Evolutionary conservation across 2,113 vertebrate genomes (phyloP).

Genomic region (Callipepla squamata): DNA sequence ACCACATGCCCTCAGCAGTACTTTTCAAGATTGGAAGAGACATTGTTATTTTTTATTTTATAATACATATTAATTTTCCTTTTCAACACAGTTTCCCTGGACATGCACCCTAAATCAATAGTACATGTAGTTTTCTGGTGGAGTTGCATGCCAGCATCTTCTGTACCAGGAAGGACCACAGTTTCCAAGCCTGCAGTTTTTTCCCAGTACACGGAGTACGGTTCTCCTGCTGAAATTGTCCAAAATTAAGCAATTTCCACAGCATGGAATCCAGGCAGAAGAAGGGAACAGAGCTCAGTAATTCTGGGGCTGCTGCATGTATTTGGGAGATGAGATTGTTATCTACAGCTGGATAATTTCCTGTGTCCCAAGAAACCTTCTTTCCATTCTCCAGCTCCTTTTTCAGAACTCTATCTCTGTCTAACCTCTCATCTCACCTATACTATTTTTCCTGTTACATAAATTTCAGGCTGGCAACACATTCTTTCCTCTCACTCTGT

Average conservation of each 20-base stretch:
- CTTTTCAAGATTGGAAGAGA: neutral
- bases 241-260: neutral
- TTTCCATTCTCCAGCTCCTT: neutral
- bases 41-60: neutral
- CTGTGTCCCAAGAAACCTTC: neutral
- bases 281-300: neutral
- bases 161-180: neutral
- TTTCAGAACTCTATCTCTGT: neutral
- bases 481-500: neutral
- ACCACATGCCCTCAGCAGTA: neutral
- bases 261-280: neutral
- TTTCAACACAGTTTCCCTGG: neutral
- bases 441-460: neutral
- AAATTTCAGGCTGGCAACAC: neutral
- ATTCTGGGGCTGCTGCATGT: accelerated
- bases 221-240: neutral
- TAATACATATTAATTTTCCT: neutral
- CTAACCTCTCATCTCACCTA: neutral
- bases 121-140: neutral
- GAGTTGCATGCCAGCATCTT: neutral
- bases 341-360: neutral
- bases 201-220: neutral
- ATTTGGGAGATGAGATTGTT: accelerated
- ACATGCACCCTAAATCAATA: neutral
- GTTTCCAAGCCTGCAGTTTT: neutral